A percentile compares a stretch with the other conserved stretches of the same genome.
Evolutionary conservation across 2,113 vertebrate species (phyloP).

Genomic region (Falcunculus frontatus): DNA sequence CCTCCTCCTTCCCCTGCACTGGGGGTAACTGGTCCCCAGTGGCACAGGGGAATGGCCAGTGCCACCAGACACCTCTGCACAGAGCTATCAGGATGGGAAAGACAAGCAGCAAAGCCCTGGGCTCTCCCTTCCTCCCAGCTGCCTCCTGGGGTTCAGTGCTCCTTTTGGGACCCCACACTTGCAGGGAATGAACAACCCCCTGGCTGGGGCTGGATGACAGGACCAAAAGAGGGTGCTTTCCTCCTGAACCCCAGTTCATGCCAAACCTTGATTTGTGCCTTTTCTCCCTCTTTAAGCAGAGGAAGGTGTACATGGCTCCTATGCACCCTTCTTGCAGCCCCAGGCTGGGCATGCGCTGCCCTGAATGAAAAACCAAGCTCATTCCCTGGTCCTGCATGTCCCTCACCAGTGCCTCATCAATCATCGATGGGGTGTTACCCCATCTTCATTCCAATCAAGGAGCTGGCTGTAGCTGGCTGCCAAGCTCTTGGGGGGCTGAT

Average conservation of each 20-base stretch:
- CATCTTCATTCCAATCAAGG: not conserved
- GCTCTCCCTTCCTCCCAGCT: not conserved
- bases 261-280: not conserved
- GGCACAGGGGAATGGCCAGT: not conserved
- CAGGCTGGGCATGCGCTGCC: not conserved
- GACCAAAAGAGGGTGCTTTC: not conserved
- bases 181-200: not conserved
- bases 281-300: not conserved
- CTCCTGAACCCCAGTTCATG: not conserved
- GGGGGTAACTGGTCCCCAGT: not conserved
- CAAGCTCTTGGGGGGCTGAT: not conserved
- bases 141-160: not conserved
- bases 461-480: not conserved
- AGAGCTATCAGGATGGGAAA: not conserved
- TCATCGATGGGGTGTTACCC: accelerated
- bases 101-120: not conserved
- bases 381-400: not conserved
- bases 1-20: not conserved
- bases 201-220: not conserved
- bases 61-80: not conserved
- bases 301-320: not conserved
- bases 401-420: not conserved
- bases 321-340: not conserved
- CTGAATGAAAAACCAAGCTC: not conserved
- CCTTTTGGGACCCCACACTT: not conserved